Evolutionary conservation across 2,888 invertebrate species (phyloP), one percentile per base, ranked within the genome.

Genomic region (Chalcis sispes): DNA sequence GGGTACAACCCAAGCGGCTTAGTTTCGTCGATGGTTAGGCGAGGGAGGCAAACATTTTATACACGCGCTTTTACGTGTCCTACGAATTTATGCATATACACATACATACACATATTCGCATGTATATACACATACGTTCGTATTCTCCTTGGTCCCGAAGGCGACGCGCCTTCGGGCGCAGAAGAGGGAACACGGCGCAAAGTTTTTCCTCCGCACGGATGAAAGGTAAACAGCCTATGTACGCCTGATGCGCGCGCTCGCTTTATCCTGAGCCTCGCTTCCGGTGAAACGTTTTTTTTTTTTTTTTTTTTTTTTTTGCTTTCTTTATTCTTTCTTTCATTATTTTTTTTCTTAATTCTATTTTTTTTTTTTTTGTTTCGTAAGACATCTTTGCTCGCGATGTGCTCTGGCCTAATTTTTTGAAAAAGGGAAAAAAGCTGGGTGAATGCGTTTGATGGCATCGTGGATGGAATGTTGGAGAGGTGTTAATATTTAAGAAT

Each of bases 151-250:
- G 1, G 46, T 20, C 46, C 40, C 18, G n/a, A 25, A 36, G 23
- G n/a, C n/a, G 18, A 29, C 46, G 25, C 13, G n/a, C 1, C 10
- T 10, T 4, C 18, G 10, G 27, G 4, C 5, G 52, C n/a, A 32
- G 59, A 29, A 29, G 32, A 18, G 66, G 40, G 66, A 32, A 7
- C 32, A 40, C 40, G 54, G 25, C 40, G 42, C 54, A 62, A 72
- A 64, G 72, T 72, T 65, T 72, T 72, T 72, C 72, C 40, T 50
- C 23, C 20, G 10, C 36, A 27, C 58, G 72, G 59, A 72, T 65
- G 65, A 59, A 72, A 58, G 59, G 65, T 58, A 72, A 67, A 56
- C 56, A 67, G 59, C 18, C 27, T 25, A 10, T 25, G 46, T 25
- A 20, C 15, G 3, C 13, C 20, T 8, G 13, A 13, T 1, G 27